phyloP scores from a whole-genome alignment of 2,113 vertebrate genomes.

The Toxostoma redivivum region DNA sequence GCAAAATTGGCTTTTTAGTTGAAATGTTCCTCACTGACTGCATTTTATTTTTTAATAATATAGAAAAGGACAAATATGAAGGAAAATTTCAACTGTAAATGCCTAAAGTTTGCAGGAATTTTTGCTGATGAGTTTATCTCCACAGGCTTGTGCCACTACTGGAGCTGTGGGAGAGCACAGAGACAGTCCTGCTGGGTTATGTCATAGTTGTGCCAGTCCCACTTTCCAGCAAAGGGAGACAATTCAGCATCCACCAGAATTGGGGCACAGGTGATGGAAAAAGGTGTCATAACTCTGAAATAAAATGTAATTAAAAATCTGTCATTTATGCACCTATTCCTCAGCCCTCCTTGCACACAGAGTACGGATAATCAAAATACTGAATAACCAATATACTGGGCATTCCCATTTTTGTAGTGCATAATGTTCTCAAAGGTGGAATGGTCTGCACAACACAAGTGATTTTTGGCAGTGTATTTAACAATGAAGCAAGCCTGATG shows the following conservation, averaged over 20 bases:
- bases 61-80: not conserved
- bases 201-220: no score
- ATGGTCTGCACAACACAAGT: no score
- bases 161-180: not conserved
- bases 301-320: not conserved
- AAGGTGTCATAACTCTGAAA: not conserved
- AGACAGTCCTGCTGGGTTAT: no score
- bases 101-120: not conserved
- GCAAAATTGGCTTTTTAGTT: not conserved
- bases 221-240: not conserved
- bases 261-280: not conserved
- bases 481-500: not conserved
- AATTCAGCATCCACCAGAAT: not conserved
- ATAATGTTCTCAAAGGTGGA: accelerated
- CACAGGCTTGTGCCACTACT: accelerated
- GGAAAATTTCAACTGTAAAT: not conserved
- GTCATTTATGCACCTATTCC: not conserved
- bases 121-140: not conserved
- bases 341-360: accelerated
- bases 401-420: not conserved
- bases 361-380: not conserved
- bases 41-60: not conserved
- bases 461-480: not conserved
- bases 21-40: not conserved
- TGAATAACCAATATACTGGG: no score